Conservation (phyloP, 1,140 invertebrate genomes). For the Triops longicaudatus region DNA sequence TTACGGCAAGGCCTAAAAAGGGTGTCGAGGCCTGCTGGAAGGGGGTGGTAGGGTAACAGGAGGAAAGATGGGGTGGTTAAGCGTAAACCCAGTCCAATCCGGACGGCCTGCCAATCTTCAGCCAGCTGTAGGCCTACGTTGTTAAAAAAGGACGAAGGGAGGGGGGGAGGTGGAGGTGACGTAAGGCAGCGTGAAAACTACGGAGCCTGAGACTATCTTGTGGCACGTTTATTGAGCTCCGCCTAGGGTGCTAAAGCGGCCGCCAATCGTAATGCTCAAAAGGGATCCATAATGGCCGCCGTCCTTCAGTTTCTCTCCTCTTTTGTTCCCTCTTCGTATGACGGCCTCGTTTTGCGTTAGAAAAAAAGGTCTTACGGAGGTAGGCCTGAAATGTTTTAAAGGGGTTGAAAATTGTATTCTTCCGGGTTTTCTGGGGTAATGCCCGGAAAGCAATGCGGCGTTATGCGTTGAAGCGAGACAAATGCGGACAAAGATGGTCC, state of each 20-base stretch:
- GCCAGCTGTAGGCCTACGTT: not conserved
- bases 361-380: not conserved
- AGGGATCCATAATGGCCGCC: constrained; percentile 13
- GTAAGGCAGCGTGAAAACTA: constrained; percentile 14
- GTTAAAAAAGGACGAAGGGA: not conserved
- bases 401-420: not conserved
- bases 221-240: not conserved
- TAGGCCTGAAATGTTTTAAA: not conserved
- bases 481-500: not conserved
- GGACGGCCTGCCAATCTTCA: not conserved
- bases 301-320: not conserved
- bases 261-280: constrained; percentile 14
- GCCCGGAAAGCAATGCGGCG: not conserved
- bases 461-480: constrained; percentile 7
- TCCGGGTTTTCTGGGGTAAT: not conserved
- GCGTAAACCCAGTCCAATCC: not conserved
- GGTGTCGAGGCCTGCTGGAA: no score
- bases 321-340: not conserved
- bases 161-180: constrained; percentile 5
- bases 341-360: not conserved
- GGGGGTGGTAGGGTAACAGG: no score
- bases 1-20: not conserved
- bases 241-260: constrained; percentile 4
- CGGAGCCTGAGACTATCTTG: not conserved
- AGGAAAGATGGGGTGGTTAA: not conserved